Conservation (phyloP, 2,113 vertebrate genomes). For the Percopsis transmontana region DNA sequence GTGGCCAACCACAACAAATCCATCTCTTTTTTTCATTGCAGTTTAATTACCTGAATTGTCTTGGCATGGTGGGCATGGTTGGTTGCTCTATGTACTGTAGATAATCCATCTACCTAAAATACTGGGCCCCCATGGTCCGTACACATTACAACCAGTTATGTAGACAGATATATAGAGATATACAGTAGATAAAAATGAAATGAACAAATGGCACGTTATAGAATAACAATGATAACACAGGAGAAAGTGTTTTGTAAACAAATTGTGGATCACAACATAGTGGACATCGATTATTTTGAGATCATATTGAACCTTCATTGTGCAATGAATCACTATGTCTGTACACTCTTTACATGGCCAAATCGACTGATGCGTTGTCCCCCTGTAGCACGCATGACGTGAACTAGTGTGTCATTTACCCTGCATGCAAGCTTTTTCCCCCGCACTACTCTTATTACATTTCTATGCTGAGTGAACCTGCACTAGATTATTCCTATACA, state of each 20-base stretch:
- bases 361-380: slow-evolving; percentile 1
- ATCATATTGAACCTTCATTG: background rate
- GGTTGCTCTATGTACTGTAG: slow-evolving; percentile 16
- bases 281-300: background rate
- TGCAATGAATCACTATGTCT: background rate
- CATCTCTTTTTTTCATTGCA: slow-evolving; percentile 24
- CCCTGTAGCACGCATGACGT: background rate
- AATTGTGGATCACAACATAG: background rate
- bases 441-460: background rate
- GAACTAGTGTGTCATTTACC: background rate
- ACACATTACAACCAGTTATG: background rate
- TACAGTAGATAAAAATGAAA: no score
- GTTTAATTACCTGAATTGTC: slow-evolving; percentile 31
- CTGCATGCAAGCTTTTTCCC: no score
- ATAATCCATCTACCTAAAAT: slow-evolving; percentile 22
- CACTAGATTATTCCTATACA: slow-evolving; percentile 22
- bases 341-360: background rate
- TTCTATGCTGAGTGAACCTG: background rate
- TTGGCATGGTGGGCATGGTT: slow-evolving; percentile 1
- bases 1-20: background rate
- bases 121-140: background rate
- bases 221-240: no score
- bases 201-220: no score
- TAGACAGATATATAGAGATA: no score
- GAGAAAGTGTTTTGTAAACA: no score